These are phyloP conservation scores for Cyclophora punctaria DNA, from an alignment of 2,888 invertebrate genomes.

Conservation along the genomic window DNA sequence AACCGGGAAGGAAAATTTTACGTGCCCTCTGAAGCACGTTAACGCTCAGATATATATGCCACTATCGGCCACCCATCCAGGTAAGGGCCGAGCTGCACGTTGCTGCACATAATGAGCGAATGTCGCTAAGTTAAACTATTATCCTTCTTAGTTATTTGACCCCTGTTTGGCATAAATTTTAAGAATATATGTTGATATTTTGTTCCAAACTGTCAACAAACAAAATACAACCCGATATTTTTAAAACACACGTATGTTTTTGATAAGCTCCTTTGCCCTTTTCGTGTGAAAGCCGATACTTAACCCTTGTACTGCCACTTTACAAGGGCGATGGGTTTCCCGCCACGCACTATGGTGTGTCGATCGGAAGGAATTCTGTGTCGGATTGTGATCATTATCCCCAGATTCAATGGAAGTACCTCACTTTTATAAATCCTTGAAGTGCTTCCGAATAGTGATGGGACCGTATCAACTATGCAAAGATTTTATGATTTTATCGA, in stretches of 20 bases:
- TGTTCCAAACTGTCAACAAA: too few species aligned
- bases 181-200: too few species aligned
- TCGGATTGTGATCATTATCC: slow-evolving; percentile 54
- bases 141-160: too few species aligned
- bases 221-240: too few species aligned
- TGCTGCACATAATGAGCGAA: too few species aligned
- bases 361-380: slow-evolving; percentile 36
- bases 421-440: slow-evolving; percentile 45
- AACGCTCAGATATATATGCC: too few species aligned
- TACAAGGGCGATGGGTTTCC: slow-evolving; percentile 3
- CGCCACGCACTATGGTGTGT: slow-evolving; percentile 22
- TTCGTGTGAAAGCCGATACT: slow-evolving; percentile 1
- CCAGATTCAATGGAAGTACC: slow-evolving; percentile 42
- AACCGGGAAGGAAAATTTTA: too few species aligned
- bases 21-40: too few species aligned
- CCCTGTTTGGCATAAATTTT: too few species aligned
- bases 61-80: too few species aligned
- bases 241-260: neutral
- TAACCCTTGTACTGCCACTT: slow-evolving; percentile 2
- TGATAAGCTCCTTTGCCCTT: neutral
- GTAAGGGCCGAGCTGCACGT: too few species aligned
- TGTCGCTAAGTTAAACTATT: too few species aligned
- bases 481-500: neutral
- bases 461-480: neutral
- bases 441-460: slow-evolving; percentile 26